Base-by-base conservation (phyloP, 2,113 vertebrate species). In the Thamnophis sirtalis region DNA sequence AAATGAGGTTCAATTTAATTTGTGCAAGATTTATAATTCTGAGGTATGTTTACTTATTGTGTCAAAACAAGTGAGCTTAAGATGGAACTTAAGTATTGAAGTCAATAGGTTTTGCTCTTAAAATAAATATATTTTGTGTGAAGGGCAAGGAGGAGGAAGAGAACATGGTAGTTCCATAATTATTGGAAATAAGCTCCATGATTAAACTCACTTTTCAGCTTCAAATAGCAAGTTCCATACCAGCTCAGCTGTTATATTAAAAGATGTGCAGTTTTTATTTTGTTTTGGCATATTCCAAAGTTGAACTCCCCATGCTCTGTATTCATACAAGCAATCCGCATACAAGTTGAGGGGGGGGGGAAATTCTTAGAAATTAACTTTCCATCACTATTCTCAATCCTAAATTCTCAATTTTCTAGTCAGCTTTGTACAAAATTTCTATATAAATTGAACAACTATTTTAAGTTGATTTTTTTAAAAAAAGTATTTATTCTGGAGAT, bases 141-240 rank as follows among this genome's bases (percentile, higher is more conserved):
- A 51, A 51, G 19, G 50, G 11, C 13, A 33, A 4, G 10, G 63
- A 51, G 9, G 49, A 50, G 26, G 24, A 92, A 9, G 13, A 43
- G 48, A 28, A 13, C 86, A 87, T 33, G 86, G 6, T 21, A 56
- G 22, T 48, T 89, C 1, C 33, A n/a, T 88, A 89, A 48, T 24
- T 56, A 10, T 11, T 11, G 15, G 91, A 93, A 92, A 85, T 91
- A 91, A 94, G 89, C 38, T 87, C 90, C 89, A 93, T 91, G 92
- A 94, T 95, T 93, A 91, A 33, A 43, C 1, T 28, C n/a, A 13
- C 53, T 84, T 73, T 53, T 56, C 43, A 60, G 48, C 3, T 85
- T 33, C 5, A 92, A 19, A 60, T 84, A 92, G 13, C 17, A 43
- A 86, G 9, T 51, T 90, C 87, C 93, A 92, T 60, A 93, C 88